Base-by-base conservation (phyloP, 2,888 invertebrate species). In the Omphaloscelis lunosa region DNA sequence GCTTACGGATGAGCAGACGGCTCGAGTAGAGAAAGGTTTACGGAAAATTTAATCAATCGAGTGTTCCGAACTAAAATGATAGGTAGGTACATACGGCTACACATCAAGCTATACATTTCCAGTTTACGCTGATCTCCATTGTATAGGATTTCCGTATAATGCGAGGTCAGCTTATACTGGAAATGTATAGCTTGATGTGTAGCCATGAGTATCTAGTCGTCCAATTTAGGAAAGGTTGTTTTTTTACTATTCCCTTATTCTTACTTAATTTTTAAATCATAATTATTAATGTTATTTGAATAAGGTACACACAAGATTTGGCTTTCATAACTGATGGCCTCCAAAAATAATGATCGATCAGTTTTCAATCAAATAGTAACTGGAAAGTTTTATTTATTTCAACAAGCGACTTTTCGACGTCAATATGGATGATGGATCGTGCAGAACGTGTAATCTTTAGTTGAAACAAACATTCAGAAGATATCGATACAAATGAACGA, bases 371-470 rank as follows among this genome's bases (percentile, higher is more conserved):
- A 20, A 75, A 79, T 73, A 48, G 58, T 39, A 71, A 71, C 67
- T 23, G 41, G 51, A 20, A 80, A 61, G 66, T 73, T 83, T 68
- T 73, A 71, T 80, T 71, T 68, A 80, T 71, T 68, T 39, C 51
- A 63, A 41, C 17, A n/a, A 67, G 58, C 56, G 53, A 72, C 65
- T 68, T 72, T 68, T 82, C 20, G 41, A 58, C 39, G 66, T 51
- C 59, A 56, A 23, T 68, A 34, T 41, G 66, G 34, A 75, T 77
- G 75, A 79, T 77, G 70, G 77, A 84, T 84, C 39, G 74, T 59
- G 71, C 58, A 56, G 56, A 68, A 61, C 41, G 61, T 53, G 66
- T 48, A 62, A 73, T 71, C 82, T 82, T 81, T 70, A 72, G 53
- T 68, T 29, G 53, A 58, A 69, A 72, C 62, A 72, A 62, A 72